Conservation (phyloP, 2,113 vertebrate genomes). For the Mungos mungo region DNA sequence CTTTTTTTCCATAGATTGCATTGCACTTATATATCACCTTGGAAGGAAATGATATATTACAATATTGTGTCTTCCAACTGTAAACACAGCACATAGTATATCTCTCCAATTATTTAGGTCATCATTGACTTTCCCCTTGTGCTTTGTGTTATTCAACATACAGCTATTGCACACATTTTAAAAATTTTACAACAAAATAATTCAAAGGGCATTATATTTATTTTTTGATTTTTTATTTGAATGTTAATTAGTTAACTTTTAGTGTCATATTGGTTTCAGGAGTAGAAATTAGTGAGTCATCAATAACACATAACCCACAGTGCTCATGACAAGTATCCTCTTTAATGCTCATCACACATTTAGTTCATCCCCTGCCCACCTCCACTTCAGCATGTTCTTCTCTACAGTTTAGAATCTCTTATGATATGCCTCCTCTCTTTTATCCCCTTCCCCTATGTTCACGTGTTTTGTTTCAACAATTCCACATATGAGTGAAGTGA, state of each 20-base stretch:
- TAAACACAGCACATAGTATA: neutral
- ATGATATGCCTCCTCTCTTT: neutral
- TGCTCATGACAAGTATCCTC: neutral
- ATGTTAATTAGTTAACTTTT: neutral
- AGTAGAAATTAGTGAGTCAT: neutral
- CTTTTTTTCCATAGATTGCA: neutral
- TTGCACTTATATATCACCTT: neutral
- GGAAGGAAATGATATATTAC: neutral
- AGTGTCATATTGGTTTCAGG: neutral
- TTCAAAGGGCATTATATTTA: neutral
- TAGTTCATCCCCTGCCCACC: too few species aligned
- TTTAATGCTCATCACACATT: neutral
- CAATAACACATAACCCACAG: neutral
- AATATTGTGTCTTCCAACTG: neutral
- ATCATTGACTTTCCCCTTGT: neutral
- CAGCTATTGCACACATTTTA: neutral
- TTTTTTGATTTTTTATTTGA: neutral
- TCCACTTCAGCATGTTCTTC: neutral
- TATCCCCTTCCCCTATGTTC: neutral
- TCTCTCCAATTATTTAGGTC: neutral
- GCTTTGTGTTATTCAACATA: neutral
- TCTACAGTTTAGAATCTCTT: neutral
- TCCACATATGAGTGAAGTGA: neutral
- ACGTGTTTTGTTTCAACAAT: neutral
- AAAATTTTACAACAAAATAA: neutral